phyloP scores from a whole-genome alignment of 1,140 invertebrate genomes.

The Pseudomyrmex cubaensis region DNA sequence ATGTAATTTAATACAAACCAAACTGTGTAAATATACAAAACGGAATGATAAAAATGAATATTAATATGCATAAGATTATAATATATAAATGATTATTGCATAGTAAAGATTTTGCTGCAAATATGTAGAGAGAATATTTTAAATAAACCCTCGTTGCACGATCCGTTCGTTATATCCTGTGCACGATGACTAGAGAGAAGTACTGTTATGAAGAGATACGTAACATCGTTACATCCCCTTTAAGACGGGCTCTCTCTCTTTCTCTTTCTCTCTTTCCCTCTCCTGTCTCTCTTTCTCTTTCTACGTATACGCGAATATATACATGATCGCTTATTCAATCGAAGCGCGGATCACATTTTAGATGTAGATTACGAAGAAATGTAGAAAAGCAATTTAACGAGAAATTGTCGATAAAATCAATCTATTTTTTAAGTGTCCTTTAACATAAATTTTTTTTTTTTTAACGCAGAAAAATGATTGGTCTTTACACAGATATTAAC shows the following conservation, averaged over 20 bases:
- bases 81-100: slow-evolving; percentile 16
- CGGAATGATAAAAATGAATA: neutral
- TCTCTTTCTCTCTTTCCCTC: too few relatives aligned
- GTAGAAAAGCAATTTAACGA: slow-evolving; percentile 15
- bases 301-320: slow-evolving; percentile 18
- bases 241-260: slow-evolving; percentile 25
- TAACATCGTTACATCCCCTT: slow-evolving; percentile 48
- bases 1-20: neutral
- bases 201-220: slow-evolving; percentile 16
- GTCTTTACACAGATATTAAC: neutral
- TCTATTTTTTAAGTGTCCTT: slow-evolving; percentile 4
- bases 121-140: neutral
- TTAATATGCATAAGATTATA: neutral
- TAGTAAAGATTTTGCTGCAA: neutral
- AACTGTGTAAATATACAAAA: slow-evolving; percentile 18
- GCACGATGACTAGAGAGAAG: neutral
- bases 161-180: neutral
- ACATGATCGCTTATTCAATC: slow-evolving; percentile 37
- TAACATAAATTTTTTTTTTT: neutral
- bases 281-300: too few relatives aligned
- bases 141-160: neutral
- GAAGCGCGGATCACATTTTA: slow-evolving; percentile 13
- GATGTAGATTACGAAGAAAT: slow-evolving; percentile 32
- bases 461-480: neutral
- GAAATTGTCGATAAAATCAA: neutral